A percentile compares a stretch with the other conserved stretches of the same genome.
Conservation (phyloP, 2,113 vertebrate genomes). For the Anoura caudifer region DNA sequence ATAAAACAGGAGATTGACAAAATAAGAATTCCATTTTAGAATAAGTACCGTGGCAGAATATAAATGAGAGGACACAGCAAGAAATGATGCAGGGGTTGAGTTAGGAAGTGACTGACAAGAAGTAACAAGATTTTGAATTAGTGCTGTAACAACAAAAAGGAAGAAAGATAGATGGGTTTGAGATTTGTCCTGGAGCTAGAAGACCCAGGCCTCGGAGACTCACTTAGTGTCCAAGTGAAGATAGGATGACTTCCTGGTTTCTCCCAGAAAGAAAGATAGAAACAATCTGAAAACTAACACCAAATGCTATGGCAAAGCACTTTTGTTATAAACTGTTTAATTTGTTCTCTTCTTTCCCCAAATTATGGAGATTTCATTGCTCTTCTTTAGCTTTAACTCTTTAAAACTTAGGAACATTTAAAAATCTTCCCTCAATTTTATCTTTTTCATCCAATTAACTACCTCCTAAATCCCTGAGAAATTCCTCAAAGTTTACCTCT, state of each 20-base stretch:
- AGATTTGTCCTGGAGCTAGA: background rate
- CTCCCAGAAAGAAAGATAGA: background rate
- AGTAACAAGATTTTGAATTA: background rate
- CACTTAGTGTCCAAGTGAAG: background rate
- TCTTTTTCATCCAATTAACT: background rate
- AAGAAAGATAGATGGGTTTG: background rate
- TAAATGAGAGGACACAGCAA: background rate
- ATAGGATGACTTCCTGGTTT: background rate
- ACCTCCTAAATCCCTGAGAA: background rate
- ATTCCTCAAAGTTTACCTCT: background rate
- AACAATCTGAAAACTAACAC: background rate
- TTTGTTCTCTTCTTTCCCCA: background rate
- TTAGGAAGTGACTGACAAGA: background rate
- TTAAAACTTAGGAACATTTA: conserved; percentile 6
- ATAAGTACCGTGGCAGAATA: background rate
- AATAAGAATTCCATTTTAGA: background rate
- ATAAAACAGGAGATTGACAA: background rate
- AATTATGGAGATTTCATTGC: background rate
- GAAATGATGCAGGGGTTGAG: background rate
- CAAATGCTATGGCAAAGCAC: background rate
- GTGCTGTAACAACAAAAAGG: background rate
- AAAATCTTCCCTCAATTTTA: background rate
- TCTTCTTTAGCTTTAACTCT: background rate
- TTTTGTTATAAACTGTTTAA: background rate
- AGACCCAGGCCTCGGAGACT: background rate